Percentiles rank a stretch among this genome's conserved stretches.
Evolutionary conservation across 2,888 invertebrate species (phyloP).

Genomic region (Erannis defoliaria): DNA sequence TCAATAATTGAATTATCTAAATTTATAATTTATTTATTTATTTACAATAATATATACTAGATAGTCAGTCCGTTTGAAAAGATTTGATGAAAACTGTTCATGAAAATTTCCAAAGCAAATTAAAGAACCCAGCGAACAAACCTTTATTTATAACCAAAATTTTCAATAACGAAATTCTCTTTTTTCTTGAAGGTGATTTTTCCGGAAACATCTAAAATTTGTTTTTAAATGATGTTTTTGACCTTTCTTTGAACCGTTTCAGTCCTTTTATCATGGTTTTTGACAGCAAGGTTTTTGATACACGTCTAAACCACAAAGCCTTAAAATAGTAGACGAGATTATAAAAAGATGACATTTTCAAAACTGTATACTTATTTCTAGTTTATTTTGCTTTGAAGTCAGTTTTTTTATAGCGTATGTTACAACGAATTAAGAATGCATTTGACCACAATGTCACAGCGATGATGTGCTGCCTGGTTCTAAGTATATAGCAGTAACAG

Average conservation of each 20-base stretch:
- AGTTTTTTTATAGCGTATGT: too few species aligned
- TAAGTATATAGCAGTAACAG: too few species aligned
- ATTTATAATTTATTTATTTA: too few species aligned
- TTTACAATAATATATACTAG: too few species aligned
- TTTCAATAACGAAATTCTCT: not conserved
- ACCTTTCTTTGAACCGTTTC: slow-evolving; percentile 7
- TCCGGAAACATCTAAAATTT: slow-evolving; percentile 8
- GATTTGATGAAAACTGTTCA: not conserved
- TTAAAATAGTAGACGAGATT: not conserved
- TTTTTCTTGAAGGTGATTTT: not conserved
- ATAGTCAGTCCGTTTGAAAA: too few species aligned
- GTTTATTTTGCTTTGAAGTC: too few species aligned
- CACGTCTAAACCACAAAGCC: not conserved
- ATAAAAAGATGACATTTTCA: too few species aligned
- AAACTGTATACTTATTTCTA: too few species aligned
- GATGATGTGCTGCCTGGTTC: too few species aligned
- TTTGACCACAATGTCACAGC: too few species aligned
- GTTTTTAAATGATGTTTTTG: not conserved
- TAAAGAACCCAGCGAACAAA: not conserved
- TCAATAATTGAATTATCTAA: too few species aligned
- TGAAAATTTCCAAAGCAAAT: not conserved
- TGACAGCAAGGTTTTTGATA: not conserved
- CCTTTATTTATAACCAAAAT: not conserved
- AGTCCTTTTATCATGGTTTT: not conserved
- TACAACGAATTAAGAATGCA: too few species aligned